These are phyloP conservation scores for Trissolcus brochymenae DNA, from an alignment of 2,888 invertebrate genomes.

Conservation along the genomic window DNA sequence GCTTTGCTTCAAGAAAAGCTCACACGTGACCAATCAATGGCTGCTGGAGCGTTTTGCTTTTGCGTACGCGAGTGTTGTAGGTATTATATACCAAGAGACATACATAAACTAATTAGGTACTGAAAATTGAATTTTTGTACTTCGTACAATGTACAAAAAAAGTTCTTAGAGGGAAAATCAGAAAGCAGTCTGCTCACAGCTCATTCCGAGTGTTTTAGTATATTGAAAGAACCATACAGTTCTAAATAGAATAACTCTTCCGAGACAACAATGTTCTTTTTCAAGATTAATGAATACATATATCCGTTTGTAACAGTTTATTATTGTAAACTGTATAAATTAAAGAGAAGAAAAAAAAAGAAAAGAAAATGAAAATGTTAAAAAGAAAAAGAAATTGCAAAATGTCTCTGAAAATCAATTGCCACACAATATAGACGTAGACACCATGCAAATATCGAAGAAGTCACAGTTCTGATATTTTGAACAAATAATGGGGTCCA, in stretches of 20 bases:
- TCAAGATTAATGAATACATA: too few relatives aligned
- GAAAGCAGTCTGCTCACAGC: conserved; percentile 26
- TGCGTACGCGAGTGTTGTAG: conserved; percentile 42
- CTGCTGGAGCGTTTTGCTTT: conserved; percentile 73
- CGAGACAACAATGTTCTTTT: conserved; percentile 10
- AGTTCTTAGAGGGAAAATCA: conserved; percentile 11
- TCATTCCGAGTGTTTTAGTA: conserved; percentile 14
- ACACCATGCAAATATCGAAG: conserved; percentile 1
- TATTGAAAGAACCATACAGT: conserved; percentile 13
- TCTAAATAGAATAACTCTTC: conserved; percentile 3
- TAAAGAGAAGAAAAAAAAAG: too few relatives aligned
- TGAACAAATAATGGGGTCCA: conserved; percentile 9
- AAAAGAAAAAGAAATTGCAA: too few relatives aligned
- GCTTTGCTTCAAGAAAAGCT: conserved; percentile 63
- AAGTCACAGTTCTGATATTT: conserved; percentile 6
- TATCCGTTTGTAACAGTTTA: too few relatives aligned
- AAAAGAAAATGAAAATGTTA: too few relatives aligned
- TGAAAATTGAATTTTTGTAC: conserved; percentile 42
- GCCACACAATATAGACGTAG: too few relatives aligned
- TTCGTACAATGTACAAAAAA: conserved; percentile 38
- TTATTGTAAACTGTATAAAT: too few relatives aligned
- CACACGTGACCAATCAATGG: conserved; percentile 75
- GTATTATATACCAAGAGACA: conserved; percentile 36
- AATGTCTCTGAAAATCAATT: too few relatives aligned
- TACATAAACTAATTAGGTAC: conserved; percentile 29